Base-by-base conservation (phyloP, 2,113 vertebrate genomes). In the Ochotona princeps region DNA sequence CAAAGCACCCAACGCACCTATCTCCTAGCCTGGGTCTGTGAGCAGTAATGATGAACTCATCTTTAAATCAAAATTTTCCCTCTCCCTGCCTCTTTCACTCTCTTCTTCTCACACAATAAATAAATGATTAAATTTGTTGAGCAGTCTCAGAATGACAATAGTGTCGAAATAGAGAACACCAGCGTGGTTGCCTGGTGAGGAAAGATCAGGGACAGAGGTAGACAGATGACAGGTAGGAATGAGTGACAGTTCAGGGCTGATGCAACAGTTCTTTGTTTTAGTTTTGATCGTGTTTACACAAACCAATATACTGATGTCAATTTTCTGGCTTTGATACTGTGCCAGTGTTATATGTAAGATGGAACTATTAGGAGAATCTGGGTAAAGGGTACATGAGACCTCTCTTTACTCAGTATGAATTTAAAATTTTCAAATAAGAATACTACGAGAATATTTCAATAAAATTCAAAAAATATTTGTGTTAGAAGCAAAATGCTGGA, bases 401-500 rank as follows among this genome's bases (percentile, higher is more conserved):
- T 80, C 89, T 51, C 15, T 73, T 60, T 73, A 38, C n/a, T 67
- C 26, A 57, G 66, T 66, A 13, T 72, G 25, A 81, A 66, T 74
- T 75, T 61, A 66, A 38, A 47, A 54, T 78, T 47, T 90, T 61
- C 35, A 88, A 92, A 84, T 72, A 83, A 15, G 85, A 49, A 20
- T 51, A n/a, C 32, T 12, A 30, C 85, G 74, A 82, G 21, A 84
- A 87, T 61, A 84, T 35, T 44, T 57, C 72, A 84, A 28, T 76
- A 88, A 70, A 21, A 15, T 23, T 44, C 38, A 44, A 82, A 70
- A 65, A 90, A 76, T 72, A 21, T 0, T 86, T 12, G 20, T 61
- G 8, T 26, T 60, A 7, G 83, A 94, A 69, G 12, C 30, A 69
- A 8, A 11, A 70, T 65, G 76, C 1, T 30, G 38, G 61, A 23